These are phyloP conservation scores for Ectemnius continuus DNA, from an alignment of 2,888 invertebrate genomes.

Conservation along the genomic window DNA sequence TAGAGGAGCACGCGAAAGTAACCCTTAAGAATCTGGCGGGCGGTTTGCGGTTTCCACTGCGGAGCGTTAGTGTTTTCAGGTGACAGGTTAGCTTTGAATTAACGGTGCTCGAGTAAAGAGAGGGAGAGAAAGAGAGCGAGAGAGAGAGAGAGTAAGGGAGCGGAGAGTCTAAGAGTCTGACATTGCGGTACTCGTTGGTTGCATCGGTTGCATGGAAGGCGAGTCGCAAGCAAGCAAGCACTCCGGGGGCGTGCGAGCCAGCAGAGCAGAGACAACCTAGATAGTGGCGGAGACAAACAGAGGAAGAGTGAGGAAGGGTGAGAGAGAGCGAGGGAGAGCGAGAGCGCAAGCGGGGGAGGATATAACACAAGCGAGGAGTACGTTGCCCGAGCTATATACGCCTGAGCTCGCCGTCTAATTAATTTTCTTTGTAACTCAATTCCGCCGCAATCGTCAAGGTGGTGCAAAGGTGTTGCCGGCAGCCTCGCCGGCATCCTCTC, in stretches of 20 bases:
- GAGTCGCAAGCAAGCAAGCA: too few species aligned
- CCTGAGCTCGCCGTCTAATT: slow-evolving; percentile 58
- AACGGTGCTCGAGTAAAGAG: too few species aligned
- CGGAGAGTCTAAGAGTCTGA: background rate
- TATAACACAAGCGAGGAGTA: too few species aligned
- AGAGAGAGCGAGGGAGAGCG: too few species aligned
- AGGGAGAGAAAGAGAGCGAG: too few species aligned
- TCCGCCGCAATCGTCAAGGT: slow-evolving; percentile 59
- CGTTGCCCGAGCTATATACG: slow-evolving; percentile 18
- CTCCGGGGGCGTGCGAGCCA: background rate
- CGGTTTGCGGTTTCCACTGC: too few species aligned
- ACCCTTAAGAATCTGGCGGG: too few species aligned
- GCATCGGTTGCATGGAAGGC: background rate
- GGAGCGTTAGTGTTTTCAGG: too few species aligned
- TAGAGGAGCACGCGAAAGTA: too few species aligned
- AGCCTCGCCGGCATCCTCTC: slow-evolving; percentile 12
- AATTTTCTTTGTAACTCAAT: slow-evolving; percentile 65
- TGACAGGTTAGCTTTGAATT: too few species aligned
- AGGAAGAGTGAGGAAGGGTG: too few species aligned
- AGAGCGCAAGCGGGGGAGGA: too few species aligned
- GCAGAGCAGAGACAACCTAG: background rate
- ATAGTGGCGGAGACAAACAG: background rate
- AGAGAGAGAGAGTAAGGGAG: background rate
- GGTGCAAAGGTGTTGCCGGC: slow-evolving; percentile 47
- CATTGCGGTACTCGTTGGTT: background rate